phyloP scores from a whole-genome alignment of 2,797 vertebrate species.

The Lemur catta region DNA sequence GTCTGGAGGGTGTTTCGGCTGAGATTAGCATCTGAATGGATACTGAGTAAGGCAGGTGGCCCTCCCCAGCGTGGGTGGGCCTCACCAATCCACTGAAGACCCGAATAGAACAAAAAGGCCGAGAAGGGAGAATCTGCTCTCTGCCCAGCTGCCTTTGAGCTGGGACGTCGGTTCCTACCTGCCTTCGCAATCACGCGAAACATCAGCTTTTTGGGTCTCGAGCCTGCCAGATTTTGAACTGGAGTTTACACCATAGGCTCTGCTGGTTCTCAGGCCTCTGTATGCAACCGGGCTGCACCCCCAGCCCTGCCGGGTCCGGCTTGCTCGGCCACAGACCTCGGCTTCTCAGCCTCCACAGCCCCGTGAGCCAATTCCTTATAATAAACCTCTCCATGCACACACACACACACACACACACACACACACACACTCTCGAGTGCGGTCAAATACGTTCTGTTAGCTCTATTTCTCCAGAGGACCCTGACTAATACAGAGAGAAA shows the following conservation, averaged over 20 bases:
- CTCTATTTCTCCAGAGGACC: not conserved
- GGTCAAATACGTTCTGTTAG: not conserved
- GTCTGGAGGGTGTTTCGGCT: not conserved
- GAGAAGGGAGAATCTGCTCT: not conserved
- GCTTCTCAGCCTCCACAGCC: not conserved
- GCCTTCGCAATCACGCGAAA: not conserved
- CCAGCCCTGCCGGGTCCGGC: not conserved
- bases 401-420: too few species aligned
- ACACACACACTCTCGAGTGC: too few species aligned
- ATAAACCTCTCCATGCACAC: too few species aligned
- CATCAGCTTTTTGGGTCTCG: not conserved
- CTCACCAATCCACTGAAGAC: not conserved
- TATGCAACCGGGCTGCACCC: not conserved
- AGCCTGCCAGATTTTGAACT: not conserved
- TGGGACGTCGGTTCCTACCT: not conserved
- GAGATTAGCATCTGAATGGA: not conserved
- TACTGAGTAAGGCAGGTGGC: not conserved
- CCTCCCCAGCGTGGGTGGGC: too few species aligned
- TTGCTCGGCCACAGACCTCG: not conserved
- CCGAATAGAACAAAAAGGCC: not conserved
- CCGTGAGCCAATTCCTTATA: not conserved
- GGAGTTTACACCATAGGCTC: too few species aligned
- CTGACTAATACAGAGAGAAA: not conserved
- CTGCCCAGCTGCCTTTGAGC: not conserved
- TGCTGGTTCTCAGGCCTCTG: not conserved